These are phyloP conservation scores for Drosophila mimica DNA, from an alignment of 2,888 invertebrate genomes.

Conservation along the genomic window DNA sequence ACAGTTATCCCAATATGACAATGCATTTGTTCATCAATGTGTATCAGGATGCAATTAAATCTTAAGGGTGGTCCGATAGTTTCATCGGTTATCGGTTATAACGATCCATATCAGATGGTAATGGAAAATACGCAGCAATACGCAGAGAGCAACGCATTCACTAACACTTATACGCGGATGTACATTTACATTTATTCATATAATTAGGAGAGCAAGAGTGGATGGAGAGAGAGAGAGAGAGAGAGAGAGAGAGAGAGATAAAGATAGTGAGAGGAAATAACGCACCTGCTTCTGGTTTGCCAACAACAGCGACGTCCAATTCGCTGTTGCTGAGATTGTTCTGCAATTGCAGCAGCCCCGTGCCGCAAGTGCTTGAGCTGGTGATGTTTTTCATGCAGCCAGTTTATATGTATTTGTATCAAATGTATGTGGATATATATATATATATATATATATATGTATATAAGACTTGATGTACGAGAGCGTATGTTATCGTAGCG, in stretches of 20 bases:
- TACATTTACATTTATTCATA: slow-evolving; percentile 7
- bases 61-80: slow-evolving; percentile 26
- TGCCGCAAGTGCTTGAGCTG: slow-evolving; percentile 83
- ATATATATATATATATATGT: not conserved
- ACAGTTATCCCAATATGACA: not conserved
- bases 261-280: slow-evolving; percentile 32
- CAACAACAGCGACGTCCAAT: slow-evolving; percentile 73
- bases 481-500: slow-evolving; percentile 6
- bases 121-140: slow-evolving; percentile 2
- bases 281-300: slow-evolving; percentile 82
- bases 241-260: not conserved
- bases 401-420: slow-evolving; percentile 43
- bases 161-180: not conserved
- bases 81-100: slow-evolving; percentile 19
- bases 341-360: slow-evolving; percentile 83
- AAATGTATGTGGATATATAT: slow-evolving; percentile 8
- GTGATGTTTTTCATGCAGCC: slow-evolving; percentile 84
- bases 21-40: not conserved
- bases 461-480: slow-evolving; percentile 7
- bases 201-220: slow-evolving; percentile 21
- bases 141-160: slow-evolving; percentile 14
- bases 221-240: not conserved
- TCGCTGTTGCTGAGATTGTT: slow-evolving; percentile 79
- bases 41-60: slow-evolving; percentile 27
- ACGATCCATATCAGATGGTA: slow-evolving; percentile 24